These are phyloP conservation scores for Stenodera caucasica DNA, from an alignment of 2,888 invertebrate genomes.

Conservation along the genomic window DNA sequence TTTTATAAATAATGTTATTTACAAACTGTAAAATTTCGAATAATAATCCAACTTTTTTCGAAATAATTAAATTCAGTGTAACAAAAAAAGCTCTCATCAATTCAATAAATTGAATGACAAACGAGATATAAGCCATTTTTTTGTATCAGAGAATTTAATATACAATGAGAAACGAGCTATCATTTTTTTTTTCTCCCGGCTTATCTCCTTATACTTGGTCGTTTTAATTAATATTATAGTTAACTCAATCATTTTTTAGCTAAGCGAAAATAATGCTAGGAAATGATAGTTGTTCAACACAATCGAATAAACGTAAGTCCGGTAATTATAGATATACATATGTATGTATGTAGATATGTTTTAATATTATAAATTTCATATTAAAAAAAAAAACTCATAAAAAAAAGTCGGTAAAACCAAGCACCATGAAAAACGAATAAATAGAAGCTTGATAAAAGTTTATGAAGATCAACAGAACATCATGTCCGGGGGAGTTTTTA, in stretches of 20 bases:
- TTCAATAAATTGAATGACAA: slow-evolving; percentile 3
- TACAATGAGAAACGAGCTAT: background rate
- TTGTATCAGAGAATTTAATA: slow-evolving; percentile 3
- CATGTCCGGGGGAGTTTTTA: slow-evolving; percentile 9
- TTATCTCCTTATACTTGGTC: slow-evolving; percentile 1
- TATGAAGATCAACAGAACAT: slow-evolving; percentile 18
- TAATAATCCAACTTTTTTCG: background rate
- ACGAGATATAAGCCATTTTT: background rate
- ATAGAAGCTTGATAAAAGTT: slow-evolving; percentile 16
- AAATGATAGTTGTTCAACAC: background rate
- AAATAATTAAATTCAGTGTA: background rate
- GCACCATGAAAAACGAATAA: slow-evolving; percentile 16
- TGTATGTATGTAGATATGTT: no score
- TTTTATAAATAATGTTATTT: background rate
- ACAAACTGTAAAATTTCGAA: background rate
- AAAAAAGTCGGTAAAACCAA: slow-evolving; percentile 17
- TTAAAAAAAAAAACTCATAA: slow-evolving; percentile 10
- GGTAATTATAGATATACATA: no score
- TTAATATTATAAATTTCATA: slow-evolving; percentile 9
- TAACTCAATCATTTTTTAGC: slow-evolving; percentile 1
- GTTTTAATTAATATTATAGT: background rate
- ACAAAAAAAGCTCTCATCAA: background rate
- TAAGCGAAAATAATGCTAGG: background rate
- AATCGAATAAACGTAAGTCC: background rate
- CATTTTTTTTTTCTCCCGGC: background rate